phyloP scores from a whole-genome alignment of 1,140 invertebrate species.

The Papilio polyxenes region DNA sequence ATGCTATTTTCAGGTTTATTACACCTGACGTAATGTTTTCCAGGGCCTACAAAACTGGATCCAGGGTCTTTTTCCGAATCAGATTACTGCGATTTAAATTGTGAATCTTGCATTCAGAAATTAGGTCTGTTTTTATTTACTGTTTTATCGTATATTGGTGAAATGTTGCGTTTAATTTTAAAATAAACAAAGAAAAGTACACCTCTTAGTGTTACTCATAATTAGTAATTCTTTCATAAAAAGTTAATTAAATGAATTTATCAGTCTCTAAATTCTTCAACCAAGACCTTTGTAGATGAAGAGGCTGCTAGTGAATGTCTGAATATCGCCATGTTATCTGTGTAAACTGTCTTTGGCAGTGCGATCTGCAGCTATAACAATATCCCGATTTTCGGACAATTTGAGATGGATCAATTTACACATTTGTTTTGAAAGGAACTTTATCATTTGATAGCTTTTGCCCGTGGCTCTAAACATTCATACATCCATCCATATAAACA shows the following conservation, averaged over 20 bases:
- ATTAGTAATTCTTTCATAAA: too few relatives aligned
- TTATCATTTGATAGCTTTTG: too few relatives aligned
- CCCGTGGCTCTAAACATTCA: too few relatives aligned
- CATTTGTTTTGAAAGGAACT: neutral
- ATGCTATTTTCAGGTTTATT: slow-evolving; percentile 74
- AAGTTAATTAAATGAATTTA: too few relatives aligned
- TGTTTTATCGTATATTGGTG: neutral
- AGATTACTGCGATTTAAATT: neutral
- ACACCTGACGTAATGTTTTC: slow-evolving; percentile 67
- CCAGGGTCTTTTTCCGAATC: neutral
- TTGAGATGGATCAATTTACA: neutral
- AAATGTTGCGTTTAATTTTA: neutral
- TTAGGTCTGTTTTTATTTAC: neutral
- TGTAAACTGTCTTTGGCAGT: neutral
- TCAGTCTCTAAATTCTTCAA: too few relatives aligned
- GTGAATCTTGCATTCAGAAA: neutral
- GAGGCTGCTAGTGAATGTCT: neutral
- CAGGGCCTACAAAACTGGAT: slow-evolving; percentile 50
- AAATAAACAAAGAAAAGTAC: neutral
- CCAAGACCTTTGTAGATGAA: too few relatives aligned
- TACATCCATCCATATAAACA: too few relatives aligned
- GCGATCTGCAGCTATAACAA: neutral
- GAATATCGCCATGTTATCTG: neutral
- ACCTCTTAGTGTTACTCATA: too few relatives aligned
- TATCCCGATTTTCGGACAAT: neutral